Conservation (phyloP, 1,140 invertebrate species). For the Calliphora vicina region DNA sequence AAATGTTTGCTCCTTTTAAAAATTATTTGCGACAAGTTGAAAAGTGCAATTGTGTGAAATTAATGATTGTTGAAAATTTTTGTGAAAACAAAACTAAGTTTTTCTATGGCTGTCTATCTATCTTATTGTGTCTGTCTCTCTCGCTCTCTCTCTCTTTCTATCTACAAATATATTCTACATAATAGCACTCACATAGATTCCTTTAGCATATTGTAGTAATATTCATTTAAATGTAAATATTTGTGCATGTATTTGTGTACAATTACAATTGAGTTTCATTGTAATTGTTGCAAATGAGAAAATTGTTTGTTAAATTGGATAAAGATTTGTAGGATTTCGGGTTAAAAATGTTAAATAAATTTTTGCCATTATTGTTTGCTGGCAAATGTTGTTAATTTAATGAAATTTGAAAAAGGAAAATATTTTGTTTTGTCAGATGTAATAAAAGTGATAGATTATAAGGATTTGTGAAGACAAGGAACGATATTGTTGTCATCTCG, state of each 20-base stretch:
- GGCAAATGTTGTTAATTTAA: background rate
- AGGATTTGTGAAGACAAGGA: too few species aligned
- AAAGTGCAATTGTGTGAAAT: constrained; percentile 32
- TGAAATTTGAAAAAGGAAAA: background rate
- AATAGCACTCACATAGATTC: too few species aligned
- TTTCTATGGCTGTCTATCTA: background rate
- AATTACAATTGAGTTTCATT: background rate
- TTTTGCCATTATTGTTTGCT: background rate
- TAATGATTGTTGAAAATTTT: constrained; percentile 33
- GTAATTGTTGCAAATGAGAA: background rate
- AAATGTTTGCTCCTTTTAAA: constrained; percentile 7
- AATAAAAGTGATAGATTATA: too few species aligned
- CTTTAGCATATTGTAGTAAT: too few species aligned
- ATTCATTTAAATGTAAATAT: too few species aligned
- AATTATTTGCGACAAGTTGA: constrained; percentile 28
- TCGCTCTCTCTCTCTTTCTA: too few species aligned
- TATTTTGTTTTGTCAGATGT: too few species aligned
- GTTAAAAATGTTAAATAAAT: background rate
- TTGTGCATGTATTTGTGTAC: too few species aligned
- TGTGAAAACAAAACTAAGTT: background rate
- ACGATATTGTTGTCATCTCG: too few species aligned
- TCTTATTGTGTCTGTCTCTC: too few species aligned
- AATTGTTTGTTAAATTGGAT: background rate
- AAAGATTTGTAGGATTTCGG: background rate
- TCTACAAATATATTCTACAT: too few species aligned